Evolutionary conservation across 2,888 invertebrate genomes (phyloP), one percentile per base, ranked within the genome.

Genomic region (Xylota segnis): DNA sequence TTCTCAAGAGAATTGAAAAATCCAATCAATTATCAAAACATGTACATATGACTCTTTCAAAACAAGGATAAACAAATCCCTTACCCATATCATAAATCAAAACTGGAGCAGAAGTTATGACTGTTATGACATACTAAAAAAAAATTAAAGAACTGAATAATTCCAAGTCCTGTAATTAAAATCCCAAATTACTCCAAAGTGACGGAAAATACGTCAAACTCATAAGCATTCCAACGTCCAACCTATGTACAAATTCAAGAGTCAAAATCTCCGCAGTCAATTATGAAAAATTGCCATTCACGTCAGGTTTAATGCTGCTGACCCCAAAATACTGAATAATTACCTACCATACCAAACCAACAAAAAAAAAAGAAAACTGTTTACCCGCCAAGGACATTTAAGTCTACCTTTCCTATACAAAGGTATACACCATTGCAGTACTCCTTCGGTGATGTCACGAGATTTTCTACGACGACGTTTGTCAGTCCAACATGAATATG

Each of bases 321-420:
- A 89, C 89, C 89, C 88, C 88, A 88, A 90, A 89, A 89, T 89
- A 87, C 88, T 90, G 90, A 90, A 91, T 91, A 91, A 91, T 91
- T 91, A 90, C 77, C 79, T 83, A 59, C 52, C 50, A 29, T 65
- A 40, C 63, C n/a, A 50, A 71, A 56, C 40, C 59, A 52, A 32
- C 54, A 23, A 23, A 23, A 23, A 23, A 23, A 23, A 23, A 23
- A 23, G 3, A 50, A 32, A 63, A 75, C 50, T 58, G 68, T 71
- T 86, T 83, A 84, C 79, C 71, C 83, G 79, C 68, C 83, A 83
- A 88, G 78, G 40, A 82, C 81, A 87, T 63, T 81, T 83, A 40
- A 61, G n/a, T 78, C 56, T 72, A 47, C 72, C 45, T 29, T 43
- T 61, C 23, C 37, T 5, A 14, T 2, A 29, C 3, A 23, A 68